phyloP scores from a whole-genome alignment of 2,797 vertebrate genomes.

The Coreius guichenoti region DNA sequence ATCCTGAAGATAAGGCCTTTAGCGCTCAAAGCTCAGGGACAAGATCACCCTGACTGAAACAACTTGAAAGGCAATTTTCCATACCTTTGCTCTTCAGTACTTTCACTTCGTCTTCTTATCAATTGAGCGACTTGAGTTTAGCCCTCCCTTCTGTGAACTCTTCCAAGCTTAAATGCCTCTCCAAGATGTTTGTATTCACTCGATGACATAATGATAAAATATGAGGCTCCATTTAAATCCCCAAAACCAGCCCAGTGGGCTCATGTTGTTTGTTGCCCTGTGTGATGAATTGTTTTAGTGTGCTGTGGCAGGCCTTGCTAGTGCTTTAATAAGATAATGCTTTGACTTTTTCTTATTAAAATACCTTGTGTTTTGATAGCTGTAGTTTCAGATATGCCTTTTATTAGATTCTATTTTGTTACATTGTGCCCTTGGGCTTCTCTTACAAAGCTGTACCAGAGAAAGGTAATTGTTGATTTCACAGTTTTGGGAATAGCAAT shows the following conservation, averaged over 20 bases:
- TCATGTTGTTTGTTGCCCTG: slow-evolving; percentile 33
- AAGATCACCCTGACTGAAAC: slow-evolving; percentile 61
- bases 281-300: slow-evolving; percentile 34
- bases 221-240: slow-evolving; percentile 30
- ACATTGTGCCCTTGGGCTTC: slow-evolving; percentile 35
- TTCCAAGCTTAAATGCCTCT: slow-evolving; percentile 36
- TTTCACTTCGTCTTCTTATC: slow-evolving; percentile 61
- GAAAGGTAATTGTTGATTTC: slow-evolving; percentile 46
- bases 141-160: slow-evolving; percentile 18
- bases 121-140: slow-evolving; percentile 38
- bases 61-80: slow-evolving; percentile 64
- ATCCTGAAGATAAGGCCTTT: slow-evolving; percentile 68
- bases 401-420: slow-evolving; percentile 46
- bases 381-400: slow-evolving; percentile 34
- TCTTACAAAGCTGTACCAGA: slow-evolving; percentile 26
- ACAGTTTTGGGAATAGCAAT: slow-evolving; percentile 47
- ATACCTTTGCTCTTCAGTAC: slow-evolving; percentile 56
- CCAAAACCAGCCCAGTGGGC: slow-evolving; percentile 7
- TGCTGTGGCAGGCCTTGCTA: neutral
- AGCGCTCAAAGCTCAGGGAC: slow-evolving; percentile 62
- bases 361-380: slow-evolving; percentile 40
- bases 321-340: slow-evolving; percentile 41
- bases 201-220: slow-evolving; percentile 35
- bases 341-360: slow-evolving; percentile 45
- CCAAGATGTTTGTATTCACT: slow-evolving; percentile 27